Evolutionary conservation across 2,113 vertebrate genomes (phyloP).

Genomic region (Labeo catla): DNA sequence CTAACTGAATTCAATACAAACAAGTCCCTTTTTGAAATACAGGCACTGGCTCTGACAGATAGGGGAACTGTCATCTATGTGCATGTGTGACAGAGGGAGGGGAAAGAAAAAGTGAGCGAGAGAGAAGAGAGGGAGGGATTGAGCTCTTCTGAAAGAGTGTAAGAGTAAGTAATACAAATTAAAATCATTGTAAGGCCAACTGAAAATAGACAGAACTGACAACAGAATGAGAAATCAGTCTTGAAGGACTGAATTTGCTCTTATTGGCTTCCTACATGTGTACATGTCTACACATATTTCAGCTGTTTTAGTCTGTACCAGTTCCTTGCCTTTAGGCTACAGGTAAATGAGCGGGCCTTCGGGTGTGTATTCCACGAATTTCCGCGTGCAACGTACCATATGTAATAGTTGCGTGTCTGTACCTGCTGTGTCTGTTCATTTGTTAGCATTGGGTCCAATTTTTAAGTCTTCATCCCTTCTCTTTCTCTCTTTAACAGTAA

Average conservation of each 20-base stretch:
- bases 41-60: conserved; percentile 80
- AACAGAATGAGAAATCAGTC: not conserved
- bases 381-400: not conserved
- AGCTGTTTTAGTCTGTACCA: not conserved
- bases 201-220: not conserved
- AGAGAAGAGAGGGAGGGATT: conserved; percentile 60
- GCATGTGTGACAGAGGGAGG: conserved; percentile 53
- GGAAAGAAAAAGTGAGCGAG: conserved; percentile 46
- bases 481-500: conserved; percentile 71
- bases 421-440: not conserved
- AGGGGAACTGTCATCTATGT: conserved; percentile 78
- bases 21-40: conserved; percentile 75
- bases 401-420: conserved; percentile 24
- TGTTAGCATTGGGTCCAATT: conserved; percentile 24
- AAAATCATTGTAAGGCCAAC: conserved; percentile 42
- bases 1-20: conserved; percentile 62
- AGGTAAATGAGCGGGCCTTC: conserved; percentile 12
- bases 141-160: conserved; percentile 42
- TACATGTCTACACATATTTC: not conserved
- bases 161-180: conserved; percentile 41
- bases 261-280: not conserved
- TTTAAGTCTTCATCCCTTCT: conserved; percentile 37
- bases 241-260: not conserved
- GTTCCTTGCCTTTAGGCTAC: conserved; percentile 25
- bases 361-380: not conserved